Base-by-base conservation (phyloP, 2,113 vertebrate species). In the Fukomys damarensis region DNA sequence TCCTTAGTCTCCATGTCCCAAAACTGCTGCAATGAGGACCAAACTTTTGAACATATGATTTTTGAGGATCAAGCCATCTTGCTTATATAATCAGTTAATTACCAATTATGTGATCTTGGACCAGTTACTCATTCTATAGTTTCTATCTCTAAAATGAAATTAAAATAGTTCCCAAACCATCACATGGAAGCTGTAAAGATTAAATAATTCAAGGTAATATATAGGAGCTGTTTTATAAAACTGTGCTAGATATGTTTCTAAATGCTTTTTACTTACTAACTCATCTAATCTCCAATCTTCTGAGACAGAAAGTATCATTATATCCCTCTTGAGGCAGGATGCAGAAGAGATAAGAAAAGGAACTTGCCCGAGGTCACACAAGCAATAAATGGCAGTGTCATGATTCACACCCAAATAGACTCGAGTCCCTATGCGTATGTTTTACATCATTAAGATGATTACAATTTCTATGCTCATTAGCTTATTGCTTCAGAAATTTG, bases 131-230 rank as follows among this genome's bases (percentile, higher is more conserved):
- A 74, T 54, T 32, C 12, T 35, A 80, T 4, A 3, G 30, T 92
- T 89, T 63, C 61, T 22, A 81, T 41, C 26, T 74, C 68, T 80
- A 80, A 92, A 87, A 77, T 63, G 49, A 19, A 94, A 70, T 88
- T 26, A 61, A 86, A 81, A 65, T 2, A 26, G 6, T 49, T 7
- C 35, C 68, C 77, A 68, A 83, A 16, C 41, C 49, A 68, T 76
- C 58, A 74, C 32, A 43, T 1, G 12, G 10, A 74, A 35, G 52
- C 43, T n/a, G 54, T 32, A 87, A 52, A 43, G 7, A 59, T 61
- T 43, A 83, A 83, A 68, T 30, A 56, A 86, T 65, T 81, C 56
- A 54, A 77, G n/a, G 41, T 58, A 82, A 56, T n/a, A 41, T 43
- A 54, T 4, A 80, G n/a, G 56, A 16, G 68, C 13, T 63, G 58